Evolutionary conservation across 2,797 vertebrate species (phyloP).

Genomic region (Hylomyscus alleni): DNA sequence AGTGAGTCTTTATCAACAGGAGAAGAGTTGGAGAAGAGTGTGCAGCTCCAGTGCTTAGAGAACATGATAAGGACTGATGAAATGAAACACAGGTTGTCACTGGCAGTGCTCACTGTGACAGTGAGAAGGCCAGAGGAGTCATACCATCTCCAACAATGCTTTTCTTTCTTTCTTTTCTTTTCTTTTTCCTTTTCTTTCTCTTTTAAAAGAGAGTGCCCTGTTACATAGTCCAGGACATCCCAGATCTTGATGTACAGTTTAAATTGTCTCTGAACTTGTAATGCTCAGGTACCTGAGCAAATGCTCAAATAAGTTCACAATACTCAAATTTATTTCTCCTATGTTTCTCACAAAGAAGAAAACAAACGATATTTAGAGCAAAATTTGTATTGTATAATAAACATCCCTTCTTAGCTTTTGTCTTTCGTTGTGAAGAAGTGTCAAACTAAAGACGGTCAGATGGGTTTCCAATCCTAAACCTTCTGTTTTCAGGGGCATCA

Average conservation of each 20-base stretch:
- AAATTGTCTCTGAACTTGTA: background rate
- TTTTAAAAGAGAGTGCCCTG: background rate
- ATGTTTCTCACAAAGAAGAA: conserved; percentile 11
- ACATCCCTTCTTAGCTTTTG: background rate
- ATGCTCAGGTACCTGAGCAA: background rate
- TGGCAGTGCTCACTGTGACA: background rate
- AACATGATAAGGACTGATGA: background rate
- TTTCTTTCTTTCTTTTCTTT: accelerated
- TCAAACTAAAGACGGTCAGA: accelerated
- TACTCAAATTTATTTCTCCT: background rate
- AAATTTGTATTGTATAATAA: background rate
- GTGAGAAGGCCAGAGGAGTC: background rate
- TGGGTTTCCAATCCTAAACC: background rate
- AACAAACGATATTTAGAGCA: background rate
- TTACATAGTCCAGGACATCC: background rate
- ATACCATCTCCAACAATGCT: background rate
- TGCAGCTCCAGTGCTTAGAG: background rate
- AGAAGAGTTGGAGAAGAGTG: background rate
- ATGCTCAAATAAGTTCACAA: background rate
- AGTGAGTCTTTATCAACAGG: background rate
- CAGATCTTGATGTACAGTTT: background rate
- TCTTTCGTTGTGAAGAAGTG: background rate
- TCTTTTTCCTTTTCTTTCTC: accelerated
- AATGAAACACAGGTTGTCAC: background rate
- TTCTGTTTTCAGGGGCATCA: background rate